Conservation (phyloP, 1,140 invertebrate genomes). For the Musca domestica region DNA sequence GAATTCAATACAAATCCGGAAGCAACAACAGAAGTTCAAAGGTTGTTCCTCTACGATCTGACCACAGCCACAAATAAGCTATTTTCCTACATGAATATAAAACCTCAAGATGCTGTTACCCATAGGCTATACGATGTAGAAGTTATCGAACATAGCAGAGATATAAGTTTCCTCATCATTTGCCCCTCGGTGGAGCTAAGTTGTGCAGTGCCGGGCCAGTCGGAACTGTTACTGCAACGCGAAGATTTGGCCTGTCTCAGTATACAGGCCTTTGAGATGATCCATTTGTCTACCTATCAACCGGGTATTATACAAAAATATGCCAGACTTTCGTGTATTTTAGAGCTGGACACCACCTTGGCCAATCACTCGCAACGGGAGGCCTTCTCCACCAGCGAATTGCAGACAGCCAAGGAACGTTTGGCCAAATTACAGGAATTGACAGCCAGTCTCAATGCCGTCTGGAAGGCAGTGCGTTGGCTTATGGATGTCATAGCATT, state of each 20-base stretch:
- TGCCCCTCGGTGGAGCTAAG: slow-evolving; percentile 87
- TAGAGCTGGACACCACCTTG: slow-evolving; percentile 88
- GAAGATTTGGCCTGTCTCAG: slow-evolving; percentile 81
- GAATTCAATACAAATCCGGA: slow-evolving; percentile 54
- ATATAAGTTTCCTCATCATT: slow-evolving; percentile 86
- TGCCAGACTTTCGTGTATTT: slow-evolving; percentile 83
- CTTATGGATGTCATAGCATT: slow-evolving; percentile 91
- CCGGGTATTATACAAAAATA: slow-evolving; percentile 83
- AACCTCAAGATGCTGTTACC: slow-evolving; percentile 62
- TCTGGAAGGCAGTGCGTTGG: slow-evolving; percentile 94
- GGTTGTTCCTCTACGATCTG: slow-evolving; percentile 73
- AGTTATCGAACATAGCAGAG: slow-evolving; percentile 83
- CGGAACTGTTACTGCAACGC: slow-evolving; percentile 74
- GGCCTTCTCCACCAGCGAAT: slow-evolving; percentile 87
- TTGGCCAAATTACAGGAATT: slow-evolving; percentile 78
- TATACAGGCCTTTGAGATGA: slow-evolving; percentile 86
- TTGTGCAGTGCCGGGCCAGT: slow-evolving; percentile 85
- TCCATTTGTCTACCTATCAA: slow-evolving; percentile 89
- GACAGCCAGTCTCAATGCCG: slow-evolving; percentile 74
- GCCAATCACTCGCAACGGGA: slow-evolving; percentile 90
- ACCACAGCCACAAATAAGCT: slow-evolving; percentile 69
- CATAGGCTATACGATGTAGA: slow-evolving; percentile 87
- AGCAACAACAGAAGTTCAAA: slow-evolving; percentile 70
- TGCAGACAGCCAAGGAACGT: slow-evolving; percentile 81
- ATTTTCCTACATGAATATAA: slow-evolving; percentile 78